Conservation (phyloP, 2,888 invertebrate species). For the Euzophera pinguis region DNA sequence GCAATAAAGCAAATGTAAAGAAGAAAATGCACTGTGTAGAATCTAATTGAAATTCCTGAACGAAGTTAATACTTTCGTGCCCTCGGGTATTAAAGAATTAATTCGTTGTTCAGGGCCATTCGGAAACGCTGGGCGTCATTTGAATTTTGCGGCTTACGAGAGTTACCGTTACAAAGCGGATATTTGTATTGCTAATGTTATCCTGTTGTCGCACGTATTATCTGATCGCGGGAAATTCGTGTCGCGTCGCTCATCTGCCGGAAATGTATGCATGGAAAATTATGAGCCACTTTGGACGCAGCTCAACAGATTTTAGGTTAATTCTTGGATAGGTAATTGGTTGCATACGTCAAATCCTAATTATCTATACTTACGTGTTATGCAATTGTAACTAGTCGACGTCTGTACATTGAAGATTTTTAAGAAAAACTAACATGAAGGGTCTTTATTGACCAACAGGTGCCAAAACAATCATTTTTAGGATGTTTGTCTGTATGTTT, state of each 20-base stretch:
- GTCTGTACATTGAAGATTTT: too few species aligned
- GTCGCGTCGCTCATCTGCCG: slow-evolving; percentile 8
- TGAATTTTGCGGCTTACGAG: slow-evolving; percentile 30
- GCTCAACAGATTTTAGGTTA: not conserved
- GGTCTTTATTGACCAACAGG: too few species aligned
- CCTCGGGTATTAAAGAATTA: slow-evolving; percentile 22
- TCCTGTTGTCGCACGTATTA: slow-evolving; percentile 9
- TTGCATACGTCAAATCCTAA: not conserved
- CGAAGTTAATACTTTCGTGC: slow-evolving; percentile 10
- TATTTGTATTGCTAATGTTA: slow-evolving; percentile 30
- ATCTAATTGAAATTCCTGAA: slow-evolving; percentile 17
- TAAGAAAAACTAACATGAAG: too few species aligned
- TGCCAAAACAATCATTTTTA: too few species aligned
- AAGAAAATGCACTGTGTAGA: not conserved
- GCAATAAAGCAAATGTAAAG: not conserved
- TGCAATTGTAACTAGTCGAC: too few species aligned
- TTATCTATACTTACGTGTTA: too few species aligned
- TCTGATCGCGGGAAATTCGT: slow-evolving; percentile 2
- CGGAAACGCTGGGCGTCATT: slow-evolving; percentile 29
- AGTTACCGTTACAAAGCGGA: slow-evolving; percentile 22
- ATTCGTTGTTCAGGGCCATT: slow-evolving; percentile 23
- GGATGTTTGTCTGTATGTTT: too few species aligned
- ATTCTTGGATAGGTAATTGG: not conserved
- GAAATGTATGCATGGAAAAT: slow-evolving; percentile 12
- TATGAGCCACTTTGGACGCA: not conserved